phyloP scores from a whole-genome alignment of 2,888 invertebrate genomes.

The Tholera decimalis region DNA sequence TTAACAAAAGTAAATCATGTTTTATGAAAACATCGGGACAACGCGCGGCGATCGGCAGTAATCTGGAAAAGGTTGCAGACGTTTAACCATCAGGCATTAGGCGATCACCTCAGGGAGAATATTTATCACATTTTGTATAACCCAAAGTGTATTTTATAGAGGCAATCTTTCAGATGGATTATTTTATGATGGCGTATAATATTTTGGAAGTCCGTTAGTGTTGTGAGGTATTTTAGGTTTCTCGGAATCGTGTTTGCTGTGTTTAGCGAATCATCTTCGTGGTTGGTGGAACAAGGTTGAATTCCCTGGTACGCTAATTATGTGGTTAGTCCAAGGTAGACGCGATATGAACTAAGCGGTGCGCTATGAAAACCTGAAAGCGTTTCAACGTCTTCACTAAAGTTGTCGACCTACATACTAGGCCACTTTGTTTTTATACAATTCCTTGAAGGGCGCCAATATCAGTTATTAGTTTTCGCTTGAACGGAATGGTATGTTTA shows the following conservation, averaged over 20 bases:
- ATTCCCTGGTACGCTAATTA: slow-evolving; percentile 59
- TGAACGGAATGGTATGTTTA: slow-evolving; percentile 31
- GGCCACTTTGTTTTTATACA: slow-evolving; percentile 46
- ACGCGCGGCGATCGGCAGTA: slow-evolving; percentile 67
- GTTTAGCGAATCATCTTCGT: slow-evolving; percentile 50
- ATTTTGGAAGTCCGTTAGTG: slow-evolving; percentile 37
- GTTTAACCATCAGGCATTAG: slow-evolving; percentile 75
- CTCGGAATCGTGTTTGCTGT: slow-evolving; percentile 31
- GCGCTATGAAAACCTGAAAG: slow-evolving; percentile 48
- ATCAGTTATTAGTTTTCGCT: slow-evolving; percentile 31
- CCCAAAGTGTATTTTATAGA: slow-evolving; percentile 52
- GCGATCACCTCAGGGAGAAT: slow-evolving; percentile 71
- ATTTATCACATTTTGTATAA: slow-evolving; percentile 70
- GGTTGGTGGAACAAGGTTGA: slow-evolving; percentile 51
- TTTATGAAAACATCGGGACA: slow-evolving; percentile 54
- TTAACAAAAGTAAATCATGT: slow-evolving; percentile 53
- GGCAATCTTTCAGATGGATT: slow-evolving; percentile 49
- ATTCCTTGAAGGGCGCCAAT: slow-evolving; percentile 38
- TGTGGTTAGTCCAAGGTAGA: slow-evolving; percentile 63
- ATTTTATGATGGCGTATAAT: slow-evolving; percentile 38
- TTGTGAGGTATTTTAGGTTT: slow-evolving; percentile 30
- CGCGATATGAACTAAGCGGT: slow-evolving; percentile 50
- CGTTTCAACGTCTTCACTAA: slow-evolving; percentile 48
- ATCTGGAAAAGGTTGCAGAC: slow-evolving; percentile 76
- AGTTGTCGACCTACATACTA: slow-evolving; percentile 56